These are phyloP conservation scores for Tribolium madens DNA, from an alignment of 1,140 invertebrate genomes.

Conservation along the genomic window DNA sequence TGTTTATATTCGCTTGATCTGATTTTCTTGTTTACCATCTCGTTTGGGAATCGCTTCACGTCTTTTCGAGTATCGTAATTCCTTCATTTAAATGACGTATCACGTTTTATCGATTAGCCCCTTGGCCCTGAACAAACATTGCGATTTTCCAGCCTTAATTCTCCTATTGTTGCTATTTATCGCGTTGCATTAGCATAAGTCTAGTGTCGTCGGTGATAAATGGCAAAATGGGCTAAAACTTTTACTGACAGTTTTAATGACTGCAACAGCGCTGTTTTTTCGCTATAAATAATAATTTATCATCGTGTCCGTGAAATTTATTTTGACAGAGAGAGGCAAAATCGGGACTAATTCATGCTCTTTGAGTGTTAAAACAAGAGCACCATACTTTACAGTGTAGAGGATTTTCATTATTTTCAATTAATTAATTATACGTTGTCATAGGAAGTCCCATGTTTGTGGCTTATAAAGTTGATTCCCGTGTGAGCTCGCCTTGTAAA, in stretches of 20 bases:
- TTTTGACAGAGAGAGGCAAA: neutral
- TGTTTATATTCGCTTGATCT: neutral
- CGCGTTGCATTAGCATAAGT: slow-evolving; percentile 5
- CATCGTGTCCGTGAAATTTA: neutral
- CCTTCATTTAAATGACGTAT: slow-evolving; percentile 8
- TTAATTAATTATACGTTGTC: slow-evolving; percentile 43
- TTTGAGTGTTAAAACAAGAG: slow-evolving; percentile 24
- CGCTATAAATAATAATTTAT: slow-evolving; percentile 13
- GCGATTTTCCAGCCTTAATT: neutral
- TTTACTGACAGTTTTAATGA: slow-evolving; percentile 7
- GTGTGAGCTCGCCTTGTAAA: slow-evolving; percentile 6
- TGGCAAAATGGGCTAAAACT: neutral
- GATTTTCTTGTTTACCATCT: neutral
- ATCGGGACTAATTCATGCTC: neutral
- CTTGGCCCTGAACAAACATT: neutral
- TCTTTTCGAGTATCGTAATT: slow-evolving; percentile 1
- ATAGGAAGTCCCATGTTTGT: slow-evolving; percentile 33
- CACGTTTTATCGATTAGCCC: slow-evolving; percentile 18
- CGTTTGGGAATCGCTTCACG: neutral
- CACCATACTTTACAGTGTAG: neutral
- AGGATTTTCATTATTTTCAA: slow-evolving; percentile 43
- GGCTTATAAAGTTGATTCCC: slow-evolving; percentile 42
- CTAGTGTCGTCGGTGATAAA: neutral
- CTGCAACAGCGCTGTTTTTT: neutral
- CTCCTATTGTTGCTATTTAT: neutral